Percentiles rank a stretch among this genome's conserved stretches.
Evolutionary conservation across 1,140 invertebrate species (phyloP).

Genomic region (Drosophila baimaii): DNA sequence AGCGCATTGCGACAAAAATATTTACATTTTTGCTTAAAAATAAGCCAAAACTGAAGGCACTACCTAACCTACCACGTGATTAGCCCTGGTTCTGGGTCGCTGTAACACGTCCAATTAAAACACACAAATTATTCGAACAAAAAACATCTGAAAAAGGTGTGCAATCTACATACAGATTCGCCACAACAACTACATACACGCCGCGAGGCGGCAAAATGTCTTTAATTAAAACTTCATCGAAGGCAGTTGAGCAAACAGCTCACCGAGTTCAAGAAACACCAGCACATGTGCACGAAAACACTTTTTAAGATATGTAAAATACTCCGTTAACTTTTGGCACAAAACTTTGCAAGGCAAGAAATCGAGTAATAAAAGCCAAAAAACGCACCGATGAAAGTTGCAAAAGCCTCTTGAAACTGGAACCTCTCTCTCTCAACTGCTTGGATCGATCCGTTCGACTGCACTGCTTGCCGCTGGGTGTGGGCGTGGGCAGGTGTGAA

Average conservation of each 20-base stretch:
- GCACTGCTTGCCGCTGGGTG: constrained; percentile 32
- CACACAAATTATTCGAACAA: neutral
- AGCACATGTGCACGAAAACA: constrained; percentile 28
- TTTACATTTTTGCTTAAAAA: constrained; percentile 2
- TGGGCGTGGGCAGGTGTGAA: constrained; percentile 63
- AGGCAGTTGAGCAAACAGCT: constrained; percentile 61
- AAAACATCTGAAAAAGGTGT: constrained; percentile 4
- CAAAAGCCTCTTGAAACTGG: constrained; percentile 29
- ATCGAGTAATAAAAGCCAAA: neutral
- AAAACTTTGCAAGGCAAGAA: constrained; percentile 9
- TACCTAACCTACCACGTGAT: neutral
- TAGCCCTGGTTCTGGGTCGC: neutral
- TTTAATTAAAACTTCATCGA: constrained; percentile 62
- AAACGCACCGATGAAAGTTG: constrained; percentile 40
- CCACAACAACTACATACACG: constrained; percentile 14
- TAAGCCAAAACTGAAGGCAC: neutral
- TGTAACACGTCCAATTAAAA: constrained; percentile 1
- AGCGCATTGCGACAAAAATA: constrained; percentile 16
- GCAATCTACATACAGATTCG: neutral
- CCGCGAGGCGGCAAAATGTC: constrained; percentile 22
- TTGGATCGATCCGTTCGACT: constrained; percentile 29
- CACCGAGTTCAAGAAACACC: constrained; percentile 43
- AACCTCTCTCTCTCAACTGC: constrained; percentile 10
- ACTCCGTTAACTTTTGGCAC: constrained; percentile 30
- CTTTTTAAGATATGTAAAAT: constrained; percentile 18